Percentiles rank a stretch among this genome's conserved stretches.
Evolutionary conservation across 2,797 vertebrate species (phyloP).

Genomic region (Masticophis lateralis): DNA sequence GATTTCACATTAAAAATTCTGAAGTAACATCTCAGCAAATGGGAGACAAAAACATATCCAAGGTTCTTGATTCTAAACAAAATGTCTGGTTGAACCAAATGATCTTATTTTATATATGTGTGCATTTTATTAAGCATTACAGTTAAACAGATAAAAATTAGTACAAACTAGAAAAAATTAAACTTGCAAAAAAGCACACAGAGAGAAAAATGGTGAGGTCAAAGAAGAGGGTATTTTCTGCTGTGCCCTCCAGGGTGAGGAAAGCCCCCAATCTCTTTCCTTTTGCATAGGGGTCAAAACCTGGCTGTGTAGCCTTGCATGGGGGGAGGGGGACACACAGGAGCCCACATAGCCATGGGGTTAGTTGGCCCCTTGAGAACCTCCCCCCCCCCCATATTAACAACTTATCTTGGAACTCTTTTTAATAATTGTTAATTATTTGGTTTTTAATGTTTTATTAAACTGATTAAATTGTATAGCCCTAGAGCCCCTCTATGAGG

Average conservation of each 20-base stretch:
- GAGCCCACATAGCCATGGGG: not conserved
- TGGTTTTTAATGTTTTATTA: not conserved
- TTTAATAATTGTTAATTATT: not conserved
- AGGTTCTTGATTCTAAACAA: not conserved
- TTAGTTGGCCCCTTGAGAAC: not conserved
- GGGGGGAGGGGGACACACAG: not conserved
- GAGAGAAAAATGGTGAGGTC: not conserved
- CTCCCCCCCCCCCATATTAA: not conserved
- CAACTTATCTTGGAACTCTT: not conserved
- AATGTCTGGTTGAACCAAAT: not conserved
- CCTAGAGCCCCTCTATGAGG: not conserved
- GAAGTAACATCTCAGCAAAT: not conserved
- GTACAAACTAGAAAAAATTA: not conserved
- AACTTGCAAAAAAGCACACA: not conserved
- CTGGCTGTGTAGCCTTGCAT: not conserved
- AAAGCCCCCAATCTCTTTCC: not conserved
- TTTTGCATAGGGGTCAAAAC: not conserved
- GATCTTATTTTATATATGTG: not conserved
- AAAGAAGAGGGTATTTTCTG: not conserved
- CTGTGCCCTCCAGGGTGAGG: not conserved
- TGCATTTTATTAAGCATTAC: not conserved
- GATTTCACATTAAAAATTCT: not conserved
- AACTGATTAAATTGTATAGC: not conserved
- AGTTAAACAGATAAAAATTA: not conserved
- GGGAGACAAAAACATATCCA: not conserved